phyloP scores from a whole-genome alignment of 1,140 invertebrate species.

The Diachasmimorpha longicaudata region DNA sequence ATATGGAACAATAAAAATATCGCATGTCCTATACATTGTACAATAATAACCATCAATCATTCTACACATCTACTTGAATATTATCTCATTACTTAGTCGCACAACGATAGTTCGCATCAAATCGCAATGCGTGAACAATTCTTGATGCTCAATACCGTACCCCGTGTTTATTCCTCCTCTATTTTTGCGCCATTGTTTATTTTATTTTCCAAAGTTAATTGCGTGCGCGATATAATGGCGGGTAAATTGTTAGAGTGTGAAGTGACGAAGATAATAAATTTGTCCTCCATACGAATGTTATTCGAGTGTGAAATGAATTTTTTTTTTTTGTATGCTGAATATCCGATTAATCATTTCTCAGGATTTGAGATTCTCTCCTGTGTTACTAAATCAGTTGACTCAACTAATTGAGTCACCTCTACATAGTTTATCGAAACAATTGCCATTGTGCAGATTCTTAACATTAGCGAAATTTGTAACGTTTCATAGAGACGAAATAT shows the following conservation, averaged over 20 bases:
- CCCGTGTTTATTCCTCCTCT: slow-evolving; percentile 12
- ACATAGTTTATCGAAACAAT: not conserved
- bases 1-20: slow-evolving; percentile 40
- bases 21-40: slow-evolving; percentile 31
- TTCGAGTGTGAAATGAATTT: not conserved
- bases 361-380: not conserved
- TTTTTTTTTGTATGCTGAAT: not conserved
- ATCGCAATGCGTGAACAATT: not conserved
- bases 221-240: not conserved
- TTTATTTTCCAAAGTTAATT: not conserved
- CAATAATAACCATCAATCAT: slow-evolving; percentile 22
- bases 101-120: too few species aligned
- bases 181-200: not conserved
- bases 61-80: slow-evolving; percentile 40
- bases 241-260: not conserved
- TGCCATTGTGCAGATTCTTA: not conserved
- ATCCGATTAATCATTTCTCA: not conserved
- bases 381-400: not conserved
- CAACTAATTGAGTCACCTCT: not conserved
- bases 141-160: not conserved
- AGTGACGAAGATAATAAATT: not conserved
- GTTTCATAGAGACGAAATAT: not conserved
- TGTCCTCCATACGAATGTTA: not conserved
- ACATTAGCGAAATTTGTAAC: not conserved
- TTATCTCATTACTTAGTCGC: slow-evolving; percentile 8